phyloP scores from a whole-genome alignment of 2,113 vertebrate genomes.

The Elgaria multicarinata region DNA sequence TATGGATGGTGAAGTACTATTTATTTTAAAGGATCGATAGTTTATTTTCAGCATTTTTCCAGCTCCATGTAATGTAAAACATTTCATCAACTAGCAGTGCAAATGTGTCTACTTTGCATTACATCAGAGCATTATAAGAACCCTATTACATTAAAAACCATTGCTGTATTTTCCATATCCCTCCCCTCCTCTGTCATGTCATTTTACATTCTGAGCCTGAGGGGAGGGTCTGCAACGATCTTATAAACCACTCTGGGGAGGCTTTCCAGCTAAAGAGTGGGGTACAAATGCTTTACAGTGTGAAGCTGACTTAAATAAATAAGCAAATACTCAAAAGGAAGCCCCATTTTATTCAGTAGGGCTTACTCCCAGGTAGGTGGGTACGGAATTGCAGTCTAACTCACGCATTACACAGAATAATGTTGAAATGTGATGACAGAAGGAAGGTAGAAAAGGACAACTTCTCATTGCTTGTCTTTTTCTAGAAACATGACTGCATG shows the following conservation, averaged over 20 bases:
- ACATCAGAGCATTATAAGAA: no score
- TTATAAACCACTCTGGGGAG: background rate
- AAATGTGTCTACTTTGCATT: no score
- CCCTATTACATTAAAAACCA: no score
- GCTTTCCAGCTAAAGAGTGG: background rate
- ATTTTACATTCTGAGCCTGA: no score
- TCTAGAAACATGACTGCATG: background rate
- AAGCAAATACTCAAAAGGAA: background rate
- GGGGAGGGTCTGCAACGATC: background rate
- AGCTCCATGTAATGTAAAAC: background rate
- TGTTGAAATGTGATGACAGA: conserved; percentile 8
- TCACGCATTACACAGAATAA: background rate
- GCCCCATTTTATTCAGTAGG: background rate
- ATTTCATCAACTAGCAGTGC: background rate
- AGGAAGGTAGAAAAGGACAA: background rate
- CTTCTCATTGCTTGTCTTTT: conserved; percentile 10
- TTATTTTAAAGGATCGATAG: no score
- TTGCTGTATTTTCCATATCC: no score
- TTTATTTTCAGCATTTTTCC: background rate
- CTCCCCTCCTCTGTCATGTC: no score
- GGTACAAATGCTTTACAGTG: background rate
- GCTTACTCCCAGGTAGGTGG: background rate
- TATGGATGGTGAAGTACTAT: background rate
- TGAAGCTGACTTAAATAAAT: background rate
- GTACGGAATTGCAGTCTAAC: background rate